Base-by-base conservation (phyloP, 2,797 vertebrate species). In the Molossus molossus region DNA sequence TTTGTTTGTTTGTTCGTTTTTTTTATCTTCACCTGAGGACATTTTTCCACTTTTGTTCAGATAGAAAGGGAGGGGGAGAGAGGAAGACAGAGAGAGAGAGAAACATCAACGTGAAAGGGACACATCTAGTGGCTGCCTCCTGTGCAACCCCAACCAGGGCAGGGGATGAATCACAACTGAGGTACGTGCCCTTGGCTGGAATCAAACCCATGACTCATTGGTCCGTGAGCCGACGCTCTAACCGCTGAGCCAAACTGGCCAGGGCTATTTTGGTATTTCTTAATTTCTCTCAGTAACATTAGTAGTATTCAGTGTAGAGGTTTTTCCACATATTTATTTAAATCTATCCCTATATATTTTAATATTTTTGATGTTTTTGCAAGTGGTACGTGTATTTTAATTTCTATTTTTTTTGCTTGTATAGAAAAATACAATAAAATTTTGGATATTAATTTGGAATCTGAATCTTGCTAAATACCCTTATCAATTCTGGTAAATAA, bases 281-380 rank as follows among this genome's bases (percentile, higher is more conserved):
- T 58, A 84, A 55, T 67, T 64, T 91, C 37, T 77, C 27, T 67
- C 0, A 11, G 64, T 58, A 92, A 67, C 55, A 75, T 33, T 33
- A 67, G 3, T 77, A 75, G 60, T 67, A 69, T 69, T 85, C 62
- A 85, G 29, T 11, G 23, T 48, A 33, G 50, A 48, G 15, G 20
- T 76, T 50, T 76, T 77, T 77, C 12, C 3, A 48, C 33, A 15
- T 77, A 67, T 67, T 91, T 91, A 73, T 87, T 77, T 69, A 69
- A 80, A 90, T 57, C 37, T 57, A 76, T 92, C 60, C 21, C 15
- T 92, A 27, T 48, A 27, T 27, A n/a, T 77, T 85, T 48, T 92
- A 92, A 67, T 69, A 33, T 80, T 57, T 90, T 87, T 87, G 58
- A 87, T 91, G 33, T 55, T 70, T 84, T 79, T 92, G 9, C 48